phyloP scores from a whole-genome alignment of 2,113 vertebrate species.

The Microcebus ravelobensis region DNA sequence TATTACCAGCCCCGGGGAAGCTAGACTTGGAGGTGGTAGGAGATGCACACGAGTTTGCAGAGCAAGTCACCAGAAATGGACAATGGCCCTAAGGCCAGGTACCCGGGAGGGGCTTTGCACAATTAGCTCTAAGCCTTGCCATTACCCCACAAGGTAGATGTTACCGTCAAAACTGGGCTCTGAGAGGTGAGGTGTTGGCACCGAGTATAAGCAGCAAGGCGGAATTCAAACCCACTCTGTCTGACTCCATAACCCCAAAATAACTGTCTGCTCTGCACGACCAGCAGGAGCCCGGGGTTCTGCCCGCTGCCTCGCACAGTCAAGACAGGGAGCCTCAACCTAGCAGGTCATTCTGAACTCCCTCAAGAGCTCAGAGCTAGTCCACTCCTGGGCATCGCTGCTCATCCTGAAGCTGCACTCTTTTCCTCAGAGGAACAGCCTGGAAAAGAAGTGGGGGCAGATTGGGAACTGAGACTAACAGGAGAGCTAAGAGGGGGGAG shows the following conservation, averaged over 20 bases:
- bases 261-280: accelerated
- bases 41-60: accelerated
- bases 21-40: not conserved
- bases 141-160: not conserved
- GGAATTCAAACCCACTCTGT: not conserved
- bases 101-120: not conserved
- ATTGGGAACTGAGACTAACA: not conserved
- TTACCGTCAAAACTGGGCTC: not conserved
- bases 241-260: not conserved
- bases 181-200: not conserved
- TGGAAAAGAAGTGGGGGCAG: not conserved
- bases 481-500: not conserved
- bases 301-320: no score
- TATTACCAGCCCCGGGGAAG: not conserved
- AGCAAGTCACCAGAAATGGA: not conserved
- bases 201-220: not conserved
- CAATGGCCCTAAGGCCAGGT: accelerated
- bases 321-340: not conserved
- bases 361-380: not conserved
- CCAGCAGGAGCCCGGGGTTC: not conserved
- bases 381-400: not conserved
- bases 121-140: not conserved
- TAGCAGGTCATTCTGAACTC: not conserved
- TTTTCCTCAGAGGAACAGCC: not conserved
- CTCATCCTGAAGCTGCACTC: accelerated